Conservation (phyloP, 2,797 vertebrate species). For the Sebastes diploproa region DNA sequence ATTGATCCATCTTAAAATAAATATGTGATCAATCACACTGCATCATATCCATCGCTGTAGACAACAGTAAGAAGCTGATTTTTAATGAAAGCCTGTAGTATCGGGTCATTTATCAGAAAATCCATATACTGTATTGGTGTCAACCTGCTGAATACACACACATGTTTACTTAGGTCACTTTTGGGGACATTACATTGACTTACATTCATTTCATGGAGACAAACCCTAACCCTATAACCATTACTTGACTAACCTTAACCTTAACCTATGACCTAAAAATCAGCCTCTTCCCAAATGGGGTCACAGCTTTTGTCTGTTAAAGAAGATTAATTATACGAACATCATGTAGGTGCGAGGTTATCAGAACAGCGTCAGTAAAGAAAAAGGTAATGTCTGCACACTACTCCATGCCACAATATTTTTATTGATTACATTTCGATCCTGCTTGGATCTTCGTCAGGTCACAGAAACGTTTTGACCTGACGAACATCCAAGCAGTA, state of each 20-base stretch:
- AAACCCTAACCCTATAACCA: neutral
- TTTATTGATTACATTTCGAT: too few relatives aligned
- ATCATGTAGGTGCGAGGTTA: too few relatives aligned
- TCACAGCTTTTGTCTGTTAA: too few relatives aligned
- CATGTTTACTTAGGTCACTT: neutral
- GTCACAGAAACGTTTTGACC: too few relatives aligned
- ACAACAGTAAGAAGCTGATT: constrained; percentile 20
- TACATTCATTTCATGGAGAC: too few relatives aligned
- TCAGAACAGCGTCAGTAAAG: too few relatives aligned
- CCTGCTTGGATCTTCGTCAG: too few relatives aligned
- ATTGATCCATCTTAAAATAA: constrained; percentile 21
- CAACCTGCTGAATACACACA: neutral
- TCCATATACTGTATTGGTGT: constrained; percentile 29
- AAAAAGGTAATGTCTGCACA: too few relatives aligned
- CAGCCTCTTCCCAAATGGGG: too few relatives aligned
- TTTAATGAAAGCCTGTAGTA: constrained; percentile 28
- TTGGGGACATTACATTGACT: neutral
- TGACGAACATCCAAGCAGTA: too few relatives aligned
- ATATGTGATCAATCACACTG: constrained; percentile 37
- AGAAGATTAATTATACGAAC: too few relatives aligned
- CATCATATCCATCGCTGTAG: constrained; percentile 11
- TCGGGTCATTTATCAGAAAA: constrained; percentile 33
- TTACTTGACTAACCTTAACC: neutral
- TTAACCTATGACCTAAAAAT: neutral
- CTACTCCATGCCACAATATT: too few relatives aligned